Conservation (phyloP, 1,140 invertebrate species). For the Drosophila willistoni region DNA sequence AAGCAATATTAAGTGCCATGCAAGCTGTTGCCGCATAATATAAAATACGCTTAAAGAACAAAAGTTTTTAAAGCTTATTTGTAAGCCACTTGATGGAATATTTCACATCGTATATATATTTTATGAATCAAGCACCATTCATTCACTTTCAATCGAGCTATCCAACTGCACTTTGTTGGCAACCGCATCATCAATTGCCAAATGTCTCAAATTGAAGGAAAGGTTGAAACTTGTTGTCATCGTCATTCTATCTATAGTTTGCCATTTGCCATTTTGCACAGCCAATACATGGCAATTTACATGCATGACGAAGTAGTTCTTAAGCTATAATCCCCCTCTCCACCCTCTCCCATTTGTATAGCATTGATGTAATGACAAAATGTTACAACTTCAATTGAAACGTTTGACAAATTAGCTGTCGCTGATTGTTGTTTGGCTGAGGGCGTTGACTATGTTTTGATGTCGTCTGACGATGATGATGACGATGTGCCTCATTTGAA, state of each 20-base stretch:
- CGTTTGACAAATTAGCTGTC: slow-evolving; percentile 72
- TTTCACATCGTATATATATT: background rate
- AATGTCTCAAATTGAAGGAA: slow-evolving; percentile 33
- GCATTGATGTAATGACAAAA: slow-evolving; percentile 59
- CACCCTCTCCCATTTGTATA: slow-evolving; percentile 10
- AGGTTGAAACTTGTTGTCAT: slow-evolving; percentile 18
- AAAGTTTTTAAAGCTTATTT: too few relatives aligned
- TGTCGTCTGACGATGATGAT: slow-evolving; percentile 11
- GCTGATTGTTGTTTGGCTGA: slow-evolving; percentile 12
- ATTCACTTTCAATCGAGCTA: background rate
- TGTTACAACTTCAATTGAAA: slow-evolving; percentile 38
- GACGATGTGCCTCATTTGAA: slow-evolving; percentile 32
- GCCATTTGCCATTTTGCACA: background rate
- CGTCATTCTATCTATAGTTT: slow-evolving; percentile 24
- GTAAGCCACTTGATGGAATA: too few relatives aligned
- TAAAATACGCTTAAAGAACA: background rate
- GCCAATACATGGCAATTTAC: slow-evolving; percentile 35
- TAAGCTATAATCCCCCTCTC: background rate
- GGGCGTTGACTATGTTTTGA: slow-evolving; percentile 33
- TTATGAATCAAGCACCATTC: background rate
- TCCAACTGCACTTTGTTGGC: background rate
- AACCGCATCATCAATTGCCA: slow-evolving; percentile 48
- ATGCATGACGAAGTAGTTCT: slow-evolving; percentile 45
- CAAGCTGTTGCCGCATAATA: slow-evolving; percentile 12
- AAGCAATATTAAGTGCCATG: slow-evolving; percentile 15